Percentiles rank a stretch among this genome's conserved stretches.
Evolutionary conservation across 2,113 vertebrate species (phyloP).

Genomic region (Fukomys damarensis): DNA sequence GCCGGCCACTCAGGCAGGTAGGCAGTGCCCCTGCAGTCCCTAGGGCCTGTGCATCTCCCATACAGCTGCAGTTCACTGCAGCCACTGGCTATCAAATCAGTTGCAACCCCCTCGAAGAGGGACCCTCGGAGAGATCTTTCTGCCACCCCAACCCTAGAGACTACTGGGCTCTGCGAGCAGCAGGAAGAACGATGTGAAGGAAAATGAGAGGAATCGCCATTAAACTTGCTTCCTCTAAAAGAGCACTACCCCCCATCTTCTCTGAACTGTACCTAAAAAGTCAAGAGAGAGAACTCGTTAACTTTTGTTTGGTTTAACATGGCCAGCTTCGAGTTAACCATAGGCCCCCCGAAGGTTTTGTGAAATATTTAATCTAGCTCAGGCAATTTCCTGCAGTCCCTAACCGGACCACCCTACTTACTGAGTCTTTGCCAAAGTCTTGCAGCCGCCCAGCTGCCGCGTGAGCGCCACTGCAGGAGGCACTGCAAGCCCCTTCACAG

Average conservation of each 20-base stretch:
- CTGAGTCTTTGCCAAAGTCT: conserved; percentile 84
- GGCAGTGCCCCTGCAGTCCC: neutral
- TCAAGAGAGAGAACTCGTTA: conserved; percentile 81
- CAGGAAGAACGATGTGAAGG: neutral
- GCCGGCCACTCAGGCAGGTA: neutral
- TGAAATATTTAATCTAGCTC: conserved; percentile 89
- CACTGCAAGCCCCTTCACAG: conserved; percentile 64
- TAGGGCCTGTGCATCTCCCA: neutral
- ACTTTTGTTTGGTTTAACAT: conserved; percentile 86
- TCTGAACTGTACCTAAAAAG: conserved; percentile 80
- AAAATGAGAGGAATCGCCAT: conserved; percentile 71
- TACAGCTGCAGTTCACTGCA: neutral
- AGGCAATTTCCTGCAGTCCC: conserved; percentile 88
- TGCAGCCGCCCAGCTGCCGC: conserved; percentile 76
- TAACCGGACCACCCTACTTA: conserved; percentile 87
- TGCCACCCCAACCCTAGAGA: neutral
- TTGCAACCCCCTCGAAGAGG: neutral
- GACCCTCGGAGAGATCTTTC: neutral
- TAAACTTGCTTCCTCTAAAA: conserved; percentile 68
- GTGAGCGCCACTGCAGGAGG: conserved; percentile 60
- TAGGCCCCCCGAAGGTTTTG: conserved; percentile 85
- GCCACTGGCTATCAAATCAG: neutral
- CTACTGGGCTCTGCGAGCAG: neutral
- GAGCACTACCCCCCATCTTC: conserved; percentile 69
- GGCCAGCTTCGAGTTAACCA: conserved; percentile 86